Evolutionary conservation across 2,113 vertebrate genomes (phyloP).

Genomic region (Eublepharis macularius): DNA sequence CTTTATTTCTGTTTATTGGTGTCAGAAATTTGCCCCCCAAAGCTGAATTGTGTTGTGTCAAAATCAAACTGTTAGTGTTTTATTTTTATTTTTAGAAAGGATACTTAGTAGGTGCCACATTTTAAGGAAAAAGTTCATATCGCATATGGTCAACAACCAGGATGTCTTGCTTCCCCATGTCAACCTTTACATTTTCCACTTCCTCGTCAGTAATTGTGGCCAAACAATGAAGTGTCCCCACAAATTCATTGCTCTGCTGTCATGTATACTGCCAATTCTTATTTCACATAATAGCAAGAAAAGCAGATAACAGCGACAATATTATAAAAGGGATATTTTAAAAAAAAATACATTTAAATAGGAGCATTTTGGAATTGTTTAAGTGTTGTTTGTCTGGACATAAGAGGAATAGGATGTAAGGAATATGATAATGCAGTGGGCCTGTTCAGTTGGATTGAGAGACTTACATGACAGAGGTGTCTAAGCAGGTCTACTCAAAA

Average conservation of each 20-base stretch:
- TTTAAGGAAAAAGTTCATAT: slow-evolving; percentile 12
- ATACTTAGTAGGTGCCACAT: slow-evolving; percentile 21
- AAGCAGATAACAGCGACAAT: background rate
- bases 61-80: background rate
- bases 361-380: slow-evolving; percentile 43
- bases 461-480: too few species aligned
- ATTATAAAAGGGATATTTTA: background rate
- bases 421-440: background rate
- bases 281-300: background rate
- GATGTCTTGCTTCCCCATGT: slow-evolving; percentile 43
- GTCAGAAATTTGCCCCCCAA: background rate
- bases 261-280: background rate
- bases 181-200: slow-evolving; percentile 39
- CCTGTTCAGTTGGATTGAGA: too few species aligned
- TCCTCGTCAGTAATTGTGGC: background rate
- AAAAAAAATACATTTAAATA: slow-evolving; percentile 2
- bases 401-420: slow-evolving; percentile 15
- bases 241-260: accelerated
- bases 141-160: background rate
- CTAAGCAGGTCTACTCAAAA: too few species aligned
- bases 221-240: background rate
- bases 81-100: slow-evolving; percentile 3
- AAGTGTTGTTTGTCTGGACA: slow-evolving; percentile 26
- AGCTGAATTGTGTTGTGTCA: accelerated
- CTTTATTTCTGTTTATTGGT: accelerated